phyloP scores from a whole-genome alignment of 2,797 vertebrate genomes.

The Tokudaia muenninki region DNA sequence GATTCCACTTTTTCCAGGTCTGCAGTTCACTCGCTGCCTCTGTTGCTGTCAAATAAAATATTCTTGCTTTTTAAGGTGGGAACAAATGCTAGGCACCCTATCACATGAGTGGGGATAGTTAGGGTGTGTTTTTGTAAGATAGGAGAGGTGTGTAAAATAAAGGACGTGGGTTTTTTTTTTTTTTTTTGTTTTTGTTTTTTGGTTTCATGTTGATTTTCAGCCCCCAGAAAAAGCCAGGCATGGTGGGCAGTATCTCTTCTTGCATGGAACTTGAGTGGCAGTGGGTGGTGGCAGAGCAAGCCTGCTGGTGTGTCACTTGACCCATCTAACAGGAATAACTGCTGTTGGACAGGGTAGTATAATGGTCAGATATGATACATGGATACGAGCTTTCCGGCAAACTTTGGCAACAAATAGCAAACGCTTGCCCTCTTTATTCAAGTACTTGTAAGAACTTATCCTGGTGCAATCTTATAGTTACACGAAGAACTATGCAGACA shows the following conservation, averaged over 20 bases:
- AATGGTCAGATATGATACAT: neutral
- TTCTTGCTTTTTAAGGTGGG: neutral
- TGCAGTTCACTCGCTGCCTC: neutral
- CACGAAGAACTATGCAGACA: neutral
- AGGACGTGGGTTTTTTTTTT: too few species aligned
- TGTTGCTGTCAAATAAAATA: neutral
- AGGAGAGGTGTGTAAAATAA: neutral
- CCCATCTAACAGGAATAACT: neutral
- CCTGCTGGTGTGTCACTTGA: neutral
- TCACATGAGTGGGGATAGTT: neutral
- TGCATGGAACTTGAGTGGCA: neutral
- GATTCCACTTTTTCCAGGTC: neutral
- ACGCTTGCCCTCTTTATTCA: neutral
- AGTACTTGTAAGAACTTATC: neutral
- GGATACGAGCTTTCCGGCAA: neutral
- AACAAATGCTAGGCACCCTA: neutral
- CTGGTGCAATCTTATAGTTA: neutral
- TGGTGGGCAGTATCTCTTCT: neutral
- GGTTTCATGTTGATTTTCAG: neutral
- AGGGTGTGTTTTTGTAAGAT: neutral
- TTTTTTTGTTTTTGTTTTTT: too few species aligned
- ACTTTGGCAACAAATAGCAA: neutral
- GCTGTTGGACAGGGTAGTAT: neutral
- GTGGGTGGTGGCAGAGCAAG: neutral
- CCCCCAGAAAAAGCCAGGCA: neutral